Conservation (phyloP, 2,888 invertebrate genomes). For the Parnassius apollo region DNA sequence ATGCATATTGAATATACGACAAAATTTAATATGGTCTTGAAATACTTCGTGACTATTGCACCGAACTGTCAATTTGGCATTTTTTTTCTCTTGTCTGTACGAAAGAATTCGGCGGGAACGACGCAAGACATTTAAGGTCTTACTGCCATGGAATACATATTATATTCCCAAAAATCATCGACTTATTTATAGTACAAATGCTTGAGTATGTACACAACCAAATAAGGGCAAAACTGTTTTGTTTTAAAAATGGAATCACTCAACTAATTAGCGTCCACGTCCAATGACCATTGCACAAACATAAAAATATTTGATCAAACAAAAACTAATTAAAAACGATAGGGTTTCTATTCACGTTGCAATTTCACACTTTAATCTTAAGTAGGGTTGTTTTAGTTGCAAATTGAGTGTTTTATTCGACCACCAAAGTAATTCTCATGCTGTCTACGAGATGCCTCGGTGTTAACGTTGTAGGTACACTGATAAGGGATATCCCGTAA, state of each 20-base stretch:
- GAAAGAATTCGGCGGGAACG: background rate
- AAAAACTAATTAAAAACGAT: slow-evolving; percentile 21
- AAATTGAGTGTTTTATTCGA: slow-evolving; percentile 16
- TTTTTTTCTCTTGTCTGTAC: slow-evolving; percentile 8
- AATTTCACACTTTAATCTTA: slow-evolving; percentile 20
- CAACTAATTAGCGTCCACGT: slow-evolving; percentile 20
- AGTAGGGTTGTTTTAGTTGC: slow-evolving; percentile 6
- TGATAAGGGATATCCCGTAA: slow-evolving; percentile 23
- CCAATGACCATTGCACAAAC: slow-evolving; percentile 17
- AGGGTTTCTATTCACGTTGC: slow-evolving; percentile 11
- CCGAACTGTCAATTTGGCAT: slow-evolving; percentile 18
- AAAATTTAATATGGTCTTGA: background rate
- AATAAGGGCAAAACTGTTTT: slow-evolving; percentile 22
- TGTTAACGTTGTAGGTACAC: slow-evolving; percentile 19
- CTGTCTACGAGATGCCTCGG: slow-evolving; percentile 10
- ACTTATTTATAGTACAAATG: background rate
- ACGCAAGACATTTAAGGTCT: slow-evolving; percentile 7
- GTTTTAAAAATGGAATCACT: slow-evolving; percentile 24
- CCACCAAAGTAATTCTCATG: slow-evolving; percentile 27
- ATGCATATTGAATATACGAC: background rate
- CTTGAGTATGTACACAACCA: slow-evolving; percentile 19
- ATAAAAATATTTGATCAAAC: slow-evolving; percentile 24
- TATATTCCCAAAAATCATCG: background rate
- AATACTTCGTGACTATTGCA: slow-evolving; percentile 21
- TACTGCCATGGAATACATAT: slow-evolving; percentile 8